A percentile compares a stretch with the other conserved stretches of the same genome.
These are phyloP conservation scores for Columba livia DNA, from an alignment of 2,113 vertebrate genomes.

Conservation along the genomic window DNA sequence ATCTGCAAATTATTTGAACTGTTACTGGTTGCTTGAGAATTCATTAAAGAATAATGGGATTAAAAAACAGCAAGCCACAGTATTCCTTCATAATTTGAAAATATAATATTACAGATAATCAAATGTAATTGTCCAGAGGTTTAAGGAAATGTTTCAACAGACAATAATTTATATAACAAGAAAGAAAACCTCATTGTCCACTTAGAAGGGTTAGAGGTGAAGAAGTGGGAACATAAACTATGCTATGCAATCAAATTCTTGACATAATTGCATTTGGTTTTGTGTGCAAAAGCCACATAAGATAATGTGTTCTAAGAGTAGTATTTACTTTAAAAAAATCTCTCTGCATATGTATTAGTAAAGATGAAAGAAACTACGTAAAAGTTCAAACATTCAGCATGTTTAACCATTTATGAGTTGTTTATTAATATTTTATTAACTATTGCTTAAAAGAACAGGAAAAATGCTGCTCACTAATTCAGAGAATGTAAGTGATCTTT, in stretches of 20 bases:
- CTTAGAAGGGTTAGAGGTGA: conserved; percentile 50
- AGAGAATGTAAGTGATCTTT: conserved; percentile 39
- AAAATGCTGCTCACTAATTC: conserved; percentile 13
- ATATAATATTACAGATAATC: conserved; percentile 17
- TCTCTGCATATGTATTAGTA: background rate
- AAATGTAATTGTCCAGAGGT: conserved; percentile 5
- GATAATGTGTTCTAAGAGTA: background rate
- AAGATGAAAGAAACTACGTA: background rate
- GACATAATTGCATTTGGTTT: conserved; percentile 17
- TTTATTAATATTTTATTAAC: conserved; percentile 70
- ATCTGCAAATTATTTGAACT: background rate
- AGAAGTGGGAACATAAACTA: conserved; percentile 34
- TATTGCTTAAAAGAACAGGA: conserved; percentile 48
- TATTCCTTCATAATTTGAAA: conserved; percentile 17
- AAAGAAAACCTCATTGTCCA: conserved; percentile 43
- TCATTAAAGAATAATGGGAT: background rate
- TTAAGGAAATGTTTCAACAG: background rate
- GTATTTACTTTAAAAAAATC: conserved; percentile 26
- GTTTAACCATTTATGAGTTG: conserved; percentile 65
- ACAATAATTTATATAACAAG: conserved; percentile 7
- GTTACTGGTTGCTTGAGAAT: background rate
- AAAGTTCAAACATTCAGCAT: conserved; percentile 27
- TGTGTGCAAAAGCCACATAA: background rate
- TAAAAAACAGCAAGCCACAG: background rate
- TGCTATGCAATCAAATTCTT: conserved; percentile 27